Evolutionary conservation across 1,140 invertebrate species (phyloP).

Genomic region (Neoseiulus cucumeris): DNA sequence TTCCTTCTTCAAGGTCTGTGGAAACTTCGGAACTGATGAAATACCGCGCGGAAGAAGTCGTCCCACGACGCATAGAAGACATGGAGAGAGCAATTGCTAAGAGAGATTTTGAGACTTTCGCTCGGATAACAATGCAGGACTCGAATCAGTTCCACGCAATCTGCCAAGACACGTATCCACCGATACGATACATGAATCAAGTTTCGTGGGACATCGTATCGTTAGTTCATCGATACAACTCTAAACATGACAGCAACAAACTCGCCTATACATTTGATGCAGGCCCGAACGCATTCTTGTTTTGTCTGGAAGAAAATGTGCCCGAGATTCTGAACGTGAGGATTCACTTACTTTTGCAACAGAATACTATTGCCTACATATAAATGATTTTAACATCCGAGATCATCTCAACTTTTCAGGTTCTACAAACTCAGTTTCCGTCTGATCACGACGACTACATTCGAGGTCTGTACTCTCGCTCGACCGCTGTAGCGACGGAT

Average conservation of each 20-base stretch:
- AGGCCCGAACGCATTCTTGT: constrained; percentile 85
- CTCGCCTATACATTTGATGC: constrained; percentile 92
- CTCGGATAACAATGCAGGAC: constrained; percentile 84
- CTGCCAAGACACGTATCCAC: constrained; percentile 82
- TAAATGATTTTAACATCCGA: not conserved
- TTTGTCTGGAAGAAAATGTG: constrained; percentile 54
- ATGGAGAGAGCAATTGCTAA: constrained; percentile 55
- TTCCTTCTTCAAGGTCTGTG: constrained; percentile 27
- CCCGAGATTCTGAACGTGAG: constrained; percentile 41
- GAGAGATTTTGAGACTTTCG: constrained; percentile 67
- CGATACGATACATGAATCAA: constrained; percentile 76
- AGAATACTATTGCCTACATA: constrained; percentile 20
- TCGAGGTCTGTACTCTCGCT: constrained; percentile 25
- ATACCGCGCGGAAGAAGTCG: constrained; percentile 44
- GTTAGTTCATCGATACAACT: constrained; percentile 64
- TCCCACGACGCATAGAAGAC: constrained; percentile 43
- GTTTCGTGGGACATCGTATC: constrained; percentile 54
- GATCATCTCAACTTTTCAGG: constrained; percentile 14
- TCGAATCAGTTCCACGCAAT: constrained; percentile 94
- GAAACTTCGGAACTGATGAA: constrained; percentile 63
- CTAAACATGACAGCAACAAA: constrained; percentile 35
- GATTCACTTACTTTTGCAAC: constrained; percentile 47
- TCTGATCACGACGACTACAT: not conserved
- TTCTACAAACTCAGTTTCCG: not conserved
- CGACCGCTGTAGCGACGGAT: constrained; percentile 28